Base-by-base conservation (phyloP, 2,113 vertebrate genomes). In the Potamarius usumacintae region DNA sequence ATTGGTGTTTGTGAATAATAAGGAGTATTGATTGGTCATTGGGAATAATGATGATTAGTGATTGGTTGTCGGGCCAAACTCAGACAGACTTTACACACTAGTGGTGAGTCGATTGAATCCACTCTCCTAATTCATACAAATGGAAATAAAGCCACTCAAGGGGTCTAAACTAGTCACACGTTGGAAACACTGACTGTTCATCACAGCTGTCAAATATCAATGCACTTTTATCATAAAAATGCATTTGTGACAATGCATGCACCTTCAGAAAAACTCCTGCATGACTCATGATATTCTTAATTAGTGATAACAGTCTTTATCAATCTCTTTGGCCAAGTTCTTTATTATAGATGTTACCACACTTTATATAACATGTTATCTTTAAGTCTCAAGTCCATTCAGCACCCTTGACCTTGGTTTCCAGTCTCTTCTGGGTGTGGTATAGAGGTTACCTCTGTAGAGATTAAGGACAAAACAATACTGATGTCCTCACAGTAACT, bases 321-420 rank as follows among this genome's bases (percentile, higher is more conserved):
- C 42, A 20, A 8, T 22, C 27, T 84, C 67, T 62, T 25, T 60
- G 34, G 25, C 34, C 55, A 27, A 77, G 27, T 60, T 34, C n/a
- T 69, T 86, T 86, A 67, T 48, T 52, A 52, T n/a, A 8, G 15
- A 20, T 53, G 25, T 55, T 22, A 62, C 30, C 20, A 52, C 30
- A 71, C 22, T 71, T 60, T n/a, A n/a, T 30, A 58, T 62, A 69
- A 67, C 4, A 42, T 25, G 57, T 88, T 91, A 89, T 90, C 42
- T 27, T 60, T 34, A 5, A 0, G 86, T 48, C 85, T 74, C 74
- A 89, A 91, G 85, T 88, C 89, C 84, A 72, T 58, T 27, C 42
- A 52, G 27, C 57, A 86, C 48, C 65, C 82, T 87, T 88, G 27
- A 76, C 71, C 84, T 60, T 55, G 71, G 79, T 82, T 84, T 25